Conservation (phyloP, 1,140 invertebrate genomes). For the Diprion similis region DNA sequence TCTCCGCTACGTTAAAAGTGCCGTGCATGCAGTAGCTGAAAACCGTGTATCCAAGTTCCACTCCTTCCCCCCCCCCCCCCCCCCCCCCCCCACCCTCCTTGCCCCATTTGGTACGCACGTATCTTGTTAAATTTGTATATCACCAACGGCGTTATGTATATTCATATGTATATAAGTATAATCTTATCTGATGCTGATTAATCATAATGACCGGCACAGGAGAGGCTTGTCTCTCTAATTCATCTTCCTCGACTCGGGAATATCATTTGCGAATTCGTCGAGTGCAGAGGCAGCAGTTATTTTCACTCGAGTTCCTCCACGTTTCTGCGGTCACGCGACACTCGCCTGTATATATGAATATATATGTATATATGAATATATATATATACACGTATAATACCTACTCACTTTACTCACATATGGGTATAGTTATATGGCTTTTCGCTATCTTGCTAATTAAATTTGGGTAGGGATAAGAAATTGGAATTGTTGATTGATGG, state of each 20-base stretch:
- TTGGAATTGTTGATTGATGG: too few relatives aligned
- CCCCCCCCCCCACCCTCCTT: background rate
- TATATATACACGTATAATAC: background rate
- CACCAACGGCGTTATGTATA: background rate
- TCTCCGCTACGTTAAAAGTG: slow-evolving; percentile 30
- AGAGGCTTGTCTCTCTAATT: background rate
- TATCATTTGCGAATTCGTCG: background rate
- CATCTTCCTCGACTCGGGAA: background rate
- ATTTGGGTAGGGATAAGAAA: too few relatives aligned
- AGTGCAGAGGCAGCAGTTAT: background rate
- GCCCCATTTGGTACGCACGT: background rate
- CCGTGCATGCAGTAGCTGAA: slow-evolving; percentile 9
- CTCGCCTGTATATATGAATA: background rate
- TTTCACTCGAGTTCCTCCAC: background rate
- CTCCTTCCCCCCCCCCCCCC: background rate
- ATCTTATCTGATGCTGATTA: background rate
- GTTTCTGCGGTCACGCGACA: background rate
- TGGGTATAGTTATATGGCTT: too few relatives aligned
- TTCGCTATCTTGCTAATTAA: too few relatives aligned
- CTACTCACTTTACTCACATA: too few relatives aligned
- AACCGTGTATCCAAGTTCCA: background rate
- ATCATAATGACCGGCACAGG: background rate
- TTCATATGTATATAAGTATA: too few relatives aligned
- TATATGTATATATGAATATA: background rate
- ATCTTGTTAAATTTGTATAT: background rate